phyloP scores from a whole-genome alignment of 2,113 vertebrate species.

The Rousettus leschenaultii region DNA sequence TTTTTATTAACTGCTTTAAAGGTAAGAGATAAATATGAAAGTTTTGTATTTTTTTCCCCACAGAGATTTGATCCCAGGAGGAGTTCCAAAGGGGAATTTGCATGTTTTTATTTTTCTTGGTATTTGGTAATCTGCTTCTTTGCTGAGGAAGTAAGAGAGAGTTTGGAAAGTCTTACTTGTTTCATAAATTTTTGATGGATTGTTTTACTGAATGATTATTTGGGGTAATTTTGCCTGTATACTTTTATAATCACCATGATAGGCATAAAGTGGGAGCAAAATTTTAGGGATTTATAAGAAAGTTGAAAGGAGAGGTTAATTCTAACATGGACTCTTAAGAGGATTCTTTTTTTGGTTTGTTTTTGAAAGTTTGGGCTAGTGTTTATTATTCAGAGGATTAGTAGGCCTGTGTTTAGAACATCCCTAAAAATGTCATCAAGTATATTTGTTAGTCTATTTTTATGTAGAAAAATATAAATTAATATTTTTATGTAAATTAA shows the following conservation, averaged over 20 bases:
- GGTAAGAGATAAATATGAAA: neutral
- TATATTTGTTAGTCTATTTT: neutral
- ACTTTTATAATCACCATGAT: neutral
- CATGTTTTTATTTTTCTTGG: neutral
- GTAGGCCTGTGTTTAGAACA: neutral
- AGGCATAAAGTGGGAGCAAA: neutral
- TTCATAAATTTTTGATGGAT: neutral
- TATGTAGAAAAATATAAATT: neutral
- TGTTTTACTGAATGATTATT: neutral
- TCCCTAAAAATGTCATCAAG: neutral
- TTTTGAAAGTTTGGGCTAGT: neutral
- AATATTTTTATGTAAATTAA: neutral
- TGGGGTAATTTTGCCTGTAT: neutral
- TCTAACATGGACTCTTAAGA: neutral
- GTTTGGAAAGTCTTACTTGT: neutral
- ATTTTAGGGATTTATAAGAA: neutral
- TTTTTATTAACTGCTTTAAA: neutral
- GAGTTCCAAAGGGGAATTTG: neutral
- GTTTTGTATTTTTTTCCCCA: neutral
- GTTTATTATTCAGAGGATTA: neutral
- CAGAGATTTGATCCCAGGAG: neutral
- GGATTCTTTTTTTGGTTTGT: neutral
- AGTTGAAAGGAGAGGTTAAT: neutral
- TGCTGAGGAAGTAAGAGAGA: neutral
- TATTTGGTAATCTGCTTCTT: neutral